Percentiles rank a stretch among this genome's conserved stretches.
Conservation (phyloP, 2,888 invertebrate genomes). For the Agrochola macilenta region DNA sequence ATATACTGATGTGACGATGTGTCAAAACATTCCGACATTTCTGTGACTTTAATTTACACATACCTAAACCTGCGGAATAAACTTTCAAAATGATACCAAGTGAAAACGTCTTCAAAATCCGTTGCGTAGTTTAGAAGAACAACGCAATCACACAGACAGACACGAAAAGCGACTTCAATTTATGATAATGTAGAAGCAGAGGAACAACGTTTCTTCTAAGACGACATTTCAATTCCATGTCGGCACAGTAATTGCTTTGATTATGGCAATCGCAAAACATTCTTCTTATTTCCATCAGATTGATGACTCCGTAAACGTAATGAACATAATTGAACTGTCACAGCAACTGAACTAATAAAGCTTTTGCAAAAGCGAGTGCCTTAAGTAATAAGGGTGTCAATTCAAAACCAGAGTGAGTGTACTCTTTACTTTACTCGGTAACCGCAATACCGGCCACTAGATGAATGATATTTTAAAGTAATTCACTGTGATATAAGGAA, state of each 20-base stretch:
- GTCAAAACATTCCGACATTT: too few relatives aligned
- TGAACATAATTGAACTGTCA: constrained; percentile 10
- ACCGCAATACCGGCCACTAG: constrained; percentile 12
- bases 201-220: neutral
- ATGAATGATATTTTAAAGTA: constrained; percentile 30
- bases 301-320: neutral
- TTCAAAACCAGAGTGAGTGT: constrained; percentile 9
- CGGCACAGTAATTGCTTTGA: neutral
- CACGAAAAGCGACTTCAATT: neutral
- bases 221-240: neutral
- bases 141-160: neutral
- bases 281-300: neutral
- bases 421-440: too few relatives aligned
- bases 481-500: constrained; percentile 50
- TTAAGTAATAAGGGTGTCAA: constrained; percentile 13
- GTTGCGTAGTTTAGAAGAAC: neutral
- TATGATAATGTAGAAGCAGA: neutral
- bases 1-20: too few relatives aligned
- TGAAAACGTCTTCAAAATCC: neutral
- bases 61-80: neutral
- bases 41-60: too few relatives aligned
- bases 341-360: neutral
- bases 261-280: neutral
- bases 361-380: neutral
- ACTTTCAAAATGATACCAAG: neutral